Conservation (phyloP, 2,888 invertebrate genomes). For the Ethmia dodecea region DNA sequence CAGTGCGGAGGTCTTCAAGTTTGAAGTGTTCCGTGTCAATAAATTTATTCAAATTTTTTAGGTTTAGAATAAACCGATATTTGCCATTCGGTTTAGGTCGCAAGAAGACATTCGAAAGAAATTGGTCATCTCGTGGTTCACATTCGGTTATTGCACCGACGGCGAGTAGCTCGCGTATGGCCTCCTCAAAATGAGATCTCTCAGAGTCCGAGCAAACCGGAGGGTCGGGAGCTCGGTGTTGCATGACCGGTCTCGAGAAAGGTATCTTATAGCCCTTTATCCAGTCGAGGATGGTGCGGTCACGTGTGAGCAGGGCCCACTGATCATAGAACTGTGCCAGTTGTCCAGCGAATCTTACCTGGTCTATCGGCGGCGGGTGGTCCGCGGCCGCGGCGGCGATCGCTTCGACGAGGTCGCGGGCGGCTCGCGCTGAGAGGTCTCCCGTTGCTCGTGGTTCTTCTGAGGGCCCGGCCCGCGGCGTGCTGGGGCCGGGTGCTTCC, state of each 20-base stretch:
- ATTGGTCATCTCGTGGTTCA: neutral
- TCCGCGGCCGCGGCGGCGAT: neutral
- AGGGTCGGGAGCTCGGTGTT: neutral
- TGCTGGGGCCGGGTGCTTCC: too few relatives aligned
- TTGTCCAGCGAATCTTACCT: conserved; percentile 1
- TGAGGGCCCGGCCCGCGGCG: neutral
- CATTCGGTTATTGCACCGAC: neutral
- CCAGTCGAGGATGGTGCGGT: neutral
- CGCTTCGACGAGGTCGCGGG: neutral
- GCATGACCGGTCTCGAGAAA: neutral
- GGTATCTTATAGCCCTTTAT: neutral
- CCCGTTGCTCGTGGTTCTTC: neutral
- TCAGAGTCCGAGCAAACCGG: neutral
- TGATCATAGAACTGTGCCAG: neutral
- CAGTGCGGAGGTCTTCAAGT: too few relatives aligned
- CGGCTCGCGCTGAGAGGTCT: neutral
- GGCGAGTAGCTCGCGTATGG: neutral
- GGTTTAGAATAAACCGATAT: too few relatives aligned
- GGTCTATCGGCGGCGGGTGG: neutral
- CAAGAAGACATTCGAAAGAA: neutral
- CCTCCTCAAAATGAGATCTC: neutral
- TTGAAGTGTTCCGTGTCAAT: too few relatives aligned
- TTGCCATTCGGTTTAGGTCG: neutral
- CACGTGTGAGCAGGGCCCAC: neutral
- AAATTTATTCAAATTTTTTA: too few relatives aligned